These are phyloP conservation scores for Lymantria monacha DNA, from an alignment of 2,888 invertebrate species.

Conservation along the genomic window DNA sequence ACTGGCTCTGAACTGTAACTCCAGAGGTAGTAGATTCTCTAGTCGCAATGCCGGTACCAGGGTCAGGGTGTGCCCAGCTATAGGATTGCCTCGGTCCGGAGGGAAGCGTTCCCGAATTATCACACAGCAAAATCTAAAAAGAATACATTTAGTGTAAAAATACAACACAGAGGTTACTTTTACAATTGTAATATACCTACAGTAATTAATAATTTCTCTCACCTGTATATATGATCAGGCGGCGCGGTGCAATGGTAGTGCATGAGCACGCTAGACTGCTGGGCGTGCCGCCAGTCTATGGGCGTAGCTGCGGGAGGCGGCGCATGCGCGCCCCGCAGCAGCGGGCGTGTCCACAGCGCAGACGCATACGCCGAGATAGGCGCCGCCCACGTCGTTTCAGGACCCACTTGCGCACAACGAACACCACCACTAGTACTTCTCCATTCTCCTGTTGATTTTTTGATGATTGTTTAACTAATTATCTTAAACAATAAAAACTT, in stretches of 20 bases:
- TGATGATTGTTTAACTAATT: background rate
- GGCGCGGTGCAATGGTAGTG: slow-evolving; percentile 64
- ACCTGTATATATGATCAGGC: slow-evolving; percentile 61
- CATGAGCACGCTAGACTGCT: slow-evolving; percentile 37
- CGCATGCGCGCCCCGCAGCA: slow-evolving; percentile 58
- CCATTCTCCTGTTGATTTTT: slow-evolving; percentile 38
- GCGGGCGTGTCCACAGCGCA: slow-evolving; percentile 88
- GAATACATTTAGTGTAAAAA: background rate
- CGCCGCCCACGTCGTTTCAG: slow-evolving; percentile 85
- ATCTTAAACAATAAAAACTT: too few relatives aligned
- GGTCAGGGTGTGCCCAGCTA: slow-evolving; percentile 94
- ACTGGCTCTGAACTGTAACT: slow-evolving; percentile 83
- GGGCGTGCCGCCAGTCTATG: slow-evolving; percentile 49
- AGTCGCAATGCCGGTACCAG: slow-evolving; percentile 92
- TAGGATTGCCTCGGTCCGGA: slow-evolving; percentile 79
- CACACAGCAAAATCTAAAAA: slow-evolving; percentile 88
- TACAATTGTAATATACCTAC: too few relatives aligned
- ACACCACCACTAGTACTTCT: slow-evolving; percentile 38
- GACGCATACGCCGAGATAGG: slow-evolving; percentile 90
- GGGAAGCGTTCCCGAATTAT: slow-evolving; percentile 92
- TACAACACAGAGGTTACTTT: background rate
- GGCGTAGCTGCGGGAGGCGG: slow-evolving; percentile 45
- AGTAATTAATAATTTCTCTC: background rate
- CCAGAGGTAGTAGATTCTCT: slow-evolving; percentile 93
- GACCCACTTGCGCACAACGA: slow-evolving; percentile 60